A percentile compares a stretch with the other conserved stretches of the same genome.
Evolutionary conservation across 2,797 vertebrate genomes (phyloP).

Genomic region (Miopithecus talapoin): DNA sequence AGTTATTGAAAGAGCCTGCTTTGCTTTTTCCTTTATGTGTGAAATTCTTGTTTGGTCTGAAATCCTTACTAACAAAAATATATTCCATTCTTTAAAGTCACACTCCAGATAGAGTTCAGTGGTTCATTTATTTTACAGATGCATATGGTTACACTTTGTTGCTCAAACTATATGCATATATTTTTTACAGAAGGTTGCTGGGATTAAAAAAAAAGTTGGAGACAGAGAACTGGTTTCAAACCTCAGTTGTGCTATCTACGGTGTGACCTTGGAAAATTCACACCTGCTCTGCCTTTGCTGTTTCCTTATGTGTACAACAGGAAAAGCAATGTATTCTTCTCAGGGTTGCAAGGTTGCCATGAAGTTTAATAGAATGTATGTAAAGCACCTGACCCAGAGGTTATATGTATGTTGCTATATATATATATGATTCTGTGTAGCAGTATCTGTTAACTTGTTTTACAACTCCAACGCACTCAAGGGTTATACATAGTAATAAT

Average conservation of each 20-base stretch:
- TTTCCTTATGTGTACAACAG: neutral
- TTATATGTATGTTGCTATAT: neutral
- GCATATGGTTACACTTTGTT: neutral
- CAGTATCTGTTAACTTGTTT: neutral
- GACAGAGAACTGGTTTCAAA: neutral
- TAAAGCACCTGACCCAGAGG: neutral
- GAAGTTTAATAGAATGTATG: neutral
- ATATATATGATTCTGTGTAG: neutral
- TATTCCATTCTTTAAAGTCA: neutral
- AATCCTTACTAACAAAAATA: neutral
- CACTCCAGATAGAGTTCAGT: neutral
- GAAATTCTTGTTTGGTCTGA: neutral
- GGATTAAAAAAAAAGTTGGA: neutral
- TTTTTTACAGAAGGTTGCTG: neutral
- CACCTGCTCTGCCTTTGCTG: neutral
- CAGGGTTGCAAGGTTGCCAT: neutral
- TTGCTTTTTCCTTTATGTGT: neutral
- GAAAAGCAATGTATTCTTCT: neutral
- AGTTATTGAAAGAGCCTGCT: neutral
- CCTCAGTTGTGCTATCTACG: neutral
- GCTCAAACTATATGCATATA: neutral
- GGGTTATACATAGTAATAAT: neutral
- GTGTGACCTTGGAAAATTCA: neutral
- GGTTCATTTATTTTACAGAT: neutral
- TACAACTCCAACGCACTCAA: neutral